Base-by-base conservation (phyloP, 2,113 vertebrate species). In the Protobothrops flavoviridis region DNA sequence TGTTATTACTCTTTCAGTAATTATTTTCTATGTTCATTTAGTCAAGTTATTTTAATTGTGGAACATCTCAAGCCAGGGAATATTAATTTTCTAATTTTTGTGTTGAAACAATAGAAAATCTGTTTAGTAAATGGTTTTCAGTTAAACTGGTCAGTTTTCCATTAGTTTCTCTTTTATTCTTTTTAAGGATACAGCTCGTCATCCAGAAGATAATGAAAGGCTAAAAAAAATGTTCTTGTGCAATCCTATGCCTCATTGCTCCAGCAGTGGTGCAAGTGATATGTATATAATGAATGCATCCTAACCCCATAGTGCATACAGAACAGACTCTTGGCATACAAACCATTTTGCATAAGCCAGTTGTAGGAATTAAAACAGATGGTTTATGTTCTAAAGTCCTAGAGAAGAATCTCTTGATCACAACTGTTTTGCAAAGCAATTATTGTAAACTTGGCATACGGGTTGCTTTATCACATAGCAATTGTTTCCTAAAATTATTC, bases 361-460 rank as follows among this genome's bases (percentile, higher is more conserved):
- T 29, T 92, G 50, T 17, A 74, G 33, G 29, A 64, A 13, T 52
- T 43, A 88, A 64, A 29, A 33, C 11, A 17, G 11, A 39, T 56
- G 23, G 3, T 56, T 61, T 29, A 56, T 45, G 1, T 20, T 5
- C 33, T 29, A 33, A 69, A 53, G 5, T 8, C 6, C 39, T 24
- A 48, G 29, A 56, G 33, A n/a, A 92, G 33, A 33, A 29, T 56
- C 50, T 59, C 23, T 81, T 90, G 13, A 69, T 50, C 24, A 69
- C n/a, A 48, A 2, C 93, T 26, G 0, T 21, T 91, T 95, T 94
- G 52, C 43, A 95, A 91, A 94, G 95, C 88, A 93, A 97, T 64
- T 33, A 91, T 94, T 94, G 39, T 90, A 96, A 96, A 96, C 90
- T 89, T 85, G 95, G 90, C 81, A 91, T 95, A 81, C 88, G 61